These are phyloP conservation scores for Cherax quadricarinatus DNA, from an alignment of 1,140 invertebrate genomes.

Conservation along the genomic window DNA sequence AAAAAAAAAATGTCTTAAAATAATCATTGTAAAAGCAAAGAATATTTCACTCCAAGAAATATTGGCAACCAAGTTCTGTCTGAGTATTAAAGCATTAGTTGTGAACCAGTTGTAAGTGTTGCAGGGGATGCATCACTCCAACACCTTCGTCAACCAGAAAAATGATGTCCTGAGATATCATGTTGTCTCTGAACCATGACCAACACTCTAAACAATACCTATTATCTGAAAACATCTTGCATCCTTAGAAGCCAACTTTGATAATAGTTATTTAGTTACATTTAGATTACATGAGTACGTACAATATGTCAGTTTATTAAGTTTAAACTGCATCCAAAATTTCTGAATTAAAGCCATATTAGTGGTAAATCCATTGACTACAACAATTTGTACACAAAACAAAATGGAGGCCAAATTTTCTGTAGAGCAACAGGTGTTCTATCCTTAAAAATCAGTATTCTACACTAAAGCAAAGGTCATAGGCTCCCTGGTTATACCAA, in stretches of 20 bases:
- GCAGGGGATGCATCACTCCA: neutral
- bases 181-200: neutral
- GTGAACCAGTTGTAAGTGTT: neutral
- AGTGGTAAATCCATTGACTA: neutral
- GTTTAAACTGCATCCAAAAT: neutral
- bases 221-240: neutral
- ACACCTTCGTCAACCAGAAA: neutral
- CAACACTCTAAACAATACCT: neutral
- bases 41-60: conserved; percentile 42
- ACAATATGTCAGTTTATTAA: neutral
- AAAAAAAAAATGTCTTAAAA: too few species aligned
- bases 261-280: neutral
- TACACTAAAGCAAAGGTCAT: conserved; percentile 14
- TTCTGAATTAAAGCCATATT: neutral
- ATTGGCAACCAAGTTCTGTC: conserved; percentile 35
- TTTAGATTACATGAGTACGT: neutral
- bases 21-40: conserved; percentile 48
- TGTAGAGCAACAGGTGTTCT: conserved; percentile 18
- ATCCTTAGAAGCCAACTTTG: neutral
- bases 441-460: neutral
- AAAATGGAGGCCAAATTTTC: conserved; percentile 23
- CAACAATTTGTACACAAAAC: neutral
- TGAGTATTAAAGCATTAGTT: neutral
- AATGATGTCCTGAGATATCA: neutral
- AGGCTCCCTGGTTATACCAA: neutral